Evolutionary conservation across 2,888 invertebrate species (phyloP).

Genomic region (Yponomeuta sedellus): DNA sequence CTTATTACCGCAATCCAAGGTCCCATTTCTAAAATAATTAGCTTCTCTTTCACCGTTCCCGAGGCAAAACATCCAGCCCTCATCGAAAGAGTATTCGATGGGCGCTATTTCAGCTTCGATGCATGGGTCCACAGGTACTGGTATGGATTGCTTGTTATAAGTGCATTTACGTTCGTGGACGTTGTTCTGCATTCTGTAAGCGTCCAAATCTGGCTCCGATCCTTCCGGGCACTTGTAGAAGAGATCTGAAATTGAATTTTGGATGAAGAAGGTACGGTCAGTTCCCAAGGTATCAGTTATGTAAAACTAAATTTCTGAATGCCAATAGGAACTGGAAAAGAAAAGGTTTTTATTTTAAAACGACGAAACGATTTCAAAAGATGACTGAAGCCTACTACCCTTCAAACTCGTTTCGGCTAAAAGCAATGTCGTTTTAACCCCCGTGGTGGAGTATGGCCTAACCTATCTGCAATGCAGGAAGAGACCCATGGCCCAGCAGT

Average conservation of each 20-base stretch:
- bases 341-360: no score
- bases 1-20: conserved; percentile 66
- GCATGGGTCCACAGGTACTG: conserved; percentile 57
- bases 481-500: no score
- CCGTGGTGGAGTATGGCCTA: no score
- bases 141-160: conserved; percentile 43
- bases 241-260: conserved; percentile 39
- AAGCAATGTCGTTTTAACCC: no score
- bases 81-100: conserved; percentile 64
- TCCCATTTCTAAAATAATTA: conserved; percentile 65
- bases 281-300: no score
- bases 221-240: conserved; percentile 59
- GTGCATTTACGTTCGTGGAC: conserved; percentile 68
- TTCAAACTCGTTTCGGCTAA: no score
- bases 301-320: no score
- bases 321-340: no score
- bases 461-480: no score
- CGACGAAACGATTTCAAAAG: no score
- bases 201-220: conserved; percentile 61
- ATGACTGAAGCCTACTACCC: no score
- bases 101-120: conserved; percentile 69
- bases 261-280: background rate
- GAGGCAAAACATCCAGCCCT: conserved; percentile 71
- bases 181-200: conserved; percentile 59
- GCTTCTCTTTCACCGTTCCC: conserved; percentile 66